Evolutionary conservation across 2,113 vertebrate species (phyloP), one percentile per base, ranked within the genome.

Genomic region (Solea senegalensis): DNA sequence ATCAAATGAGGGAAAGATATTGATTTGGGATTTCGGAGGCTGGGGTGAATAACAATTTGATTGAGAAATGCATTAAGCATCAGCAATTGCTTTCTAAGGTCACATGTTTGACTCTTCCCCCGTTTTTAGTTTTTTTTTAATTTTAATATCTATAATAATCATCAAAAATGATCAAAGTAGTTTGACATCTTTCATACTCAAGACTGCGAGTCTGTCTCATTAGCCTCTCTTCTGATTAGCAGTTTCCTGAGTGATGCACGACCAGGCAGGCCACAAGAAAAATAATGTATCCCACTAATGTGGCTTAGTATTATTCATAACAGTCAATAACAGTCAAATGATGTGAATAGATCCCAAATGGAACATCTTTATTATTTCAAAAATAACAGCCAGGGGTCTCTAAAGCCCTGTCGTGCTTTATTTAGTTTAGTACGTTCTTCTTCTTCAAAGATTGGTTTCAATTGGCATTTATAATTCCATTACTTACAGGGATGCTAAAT

Each of bases 1-100:
- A 54, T 81, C 48, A 76, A 80, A 83, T 72, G 51, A 83, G 51
- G 74, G 80, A 78, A 61, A 70, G 39, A 77, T 86, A 89, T 86
- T 80, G 82, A 88, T 88, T 85, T 68, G 74, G 76, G 74, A 88
- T 78, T 81, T 82, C 72, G 74, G 64, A 78, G 59, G 28, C 70
- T 66, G 0, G 41, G 65, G 60, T 54, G 67, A 74, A 57, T 72
- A 78, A 67, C 73, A 61, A 69, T 78, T 78, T 74, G 34, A 61
- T 40, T 16, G 40, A 77, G 65, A 79, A 82, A 79, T 5, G 68
- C 86, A 67, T 44, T 55, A 63, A 76, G 76, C 76, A 73, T 83
- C 66, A 86, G 78, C 72, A 76, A 55, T 74, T 69, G 67, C 16
- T 45, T 80, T 57, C 57, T 16, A 16, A 43, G 56, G 27, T 34